These are phyloP conservation scores for Vulpes ferrilata DNA, from an alignment of 2,113 vertebrate species.

Conservation along the genomic window DNA sequence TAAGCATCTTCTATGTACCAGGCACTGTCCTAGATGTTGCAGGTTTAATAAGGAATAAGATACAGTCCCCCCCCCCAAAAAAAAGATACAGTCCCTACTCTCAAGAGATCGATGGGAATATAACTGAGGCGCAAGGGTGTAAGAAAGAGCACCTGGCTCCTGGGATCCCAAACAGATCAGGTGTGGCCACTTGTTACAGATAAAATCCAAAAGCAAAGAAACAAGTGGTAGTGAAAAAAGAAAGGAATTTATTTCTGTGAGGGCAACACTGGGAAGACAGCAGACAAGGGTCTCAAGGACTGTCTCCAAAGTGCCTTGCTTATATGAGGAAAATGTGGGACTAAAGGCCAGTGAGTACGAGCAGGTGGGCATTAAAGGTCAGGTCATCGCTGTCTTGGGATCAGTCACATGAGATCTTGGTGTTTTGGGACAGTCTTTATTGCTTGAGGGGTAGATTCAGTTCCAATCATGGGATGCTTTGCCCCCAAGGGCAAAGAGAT, in stretches of 20 bases:
- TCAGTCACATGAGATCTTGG: background rate
- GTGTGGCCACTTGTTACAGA: background rate
- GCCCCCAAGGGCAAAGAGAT: background rate
- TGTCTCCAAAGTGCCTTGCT: background rate
- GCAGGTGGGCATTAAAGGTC: background rate
- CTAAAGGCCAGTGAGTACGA: background rate
- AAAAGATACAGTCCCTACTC: background rate
- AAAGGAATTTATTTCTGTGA: background rate
- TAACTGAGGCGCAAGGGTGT: background rate
- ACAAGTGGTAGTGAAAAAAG: background rate
- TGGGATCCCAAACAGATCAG: background rate
- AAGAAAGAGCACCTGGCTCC: background rate
- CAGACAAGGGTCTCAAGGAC: background rate
- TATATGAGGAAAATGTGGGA: background rate
- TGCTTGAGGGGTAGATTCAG: background rate
- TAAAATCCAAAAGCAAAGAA: background rate
- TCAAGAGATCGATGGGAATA: background rate
- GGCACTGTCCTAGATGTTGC: background rate
- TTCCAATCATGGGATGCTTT: background rate
- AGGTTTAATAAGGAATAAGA: conserved; percentile 1
- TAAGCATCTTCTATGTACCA: background rate
- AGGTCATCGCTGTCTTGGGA: background rate
- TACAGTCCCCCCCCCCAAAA: background rate
- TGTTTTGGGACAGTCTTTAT: background rate
- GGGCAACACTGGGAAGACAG: background rate